phyloP scores from a whole-genome alignment of 2,797 vertebrate species.

The Bradypus variegatus region DNA sequence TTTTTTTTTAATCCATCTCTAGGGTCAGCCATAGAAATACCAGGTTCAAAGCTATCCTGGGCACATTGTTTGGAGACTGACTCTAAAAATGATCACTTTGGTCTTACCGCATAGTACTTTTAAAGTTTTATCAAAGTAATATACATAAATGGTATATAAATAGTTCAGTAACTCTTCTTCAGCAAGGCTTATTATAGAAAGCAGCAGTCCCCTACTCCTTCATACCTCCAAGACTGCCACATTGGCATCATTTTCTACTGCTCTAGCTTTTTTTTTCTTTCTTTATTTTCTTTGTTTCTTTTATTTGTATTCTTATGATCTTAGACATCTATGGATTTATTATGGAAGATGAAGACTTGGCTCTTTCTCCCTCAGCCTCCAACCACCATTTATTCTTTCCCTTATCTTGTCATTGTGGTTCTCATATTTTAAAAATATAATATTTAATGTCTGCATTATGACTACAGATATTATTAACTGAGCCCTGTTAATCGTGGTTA shows the following conservation, averaged over 20 bases:
- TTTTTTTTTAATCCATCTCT: neutral
- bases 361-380: neutral
- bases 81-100: constrained; percentile 1
- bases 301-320: neutral
- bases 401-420: neutral
- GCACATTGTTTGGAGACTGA: neutral
- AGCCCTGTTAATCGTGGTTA: neutral
- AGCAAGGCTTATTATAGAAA: neutral
- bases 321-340: neutral
- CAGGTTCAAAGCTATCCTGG: neutral
- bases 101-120: neutral
- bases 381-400: neutral
- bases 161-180: neutral
- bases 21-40: neutral
- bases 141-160: neutral
- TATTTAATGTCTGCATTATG: neutral
- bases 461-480: neutral
- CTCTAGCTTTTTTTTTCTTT: neutral
- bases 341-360: neutral
- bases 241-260: neutral
- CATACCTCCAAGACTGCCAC: neutral
- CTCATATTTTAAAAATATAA: neutral
- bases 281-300: neutral
- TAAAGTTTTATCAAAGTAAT: neutral
- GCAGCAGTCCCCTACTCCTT: neutral